Evolutionary conservation across 2,113 vertebrate species (phyloP).

Genomic region (Neodon shergylaensis): DNA sequence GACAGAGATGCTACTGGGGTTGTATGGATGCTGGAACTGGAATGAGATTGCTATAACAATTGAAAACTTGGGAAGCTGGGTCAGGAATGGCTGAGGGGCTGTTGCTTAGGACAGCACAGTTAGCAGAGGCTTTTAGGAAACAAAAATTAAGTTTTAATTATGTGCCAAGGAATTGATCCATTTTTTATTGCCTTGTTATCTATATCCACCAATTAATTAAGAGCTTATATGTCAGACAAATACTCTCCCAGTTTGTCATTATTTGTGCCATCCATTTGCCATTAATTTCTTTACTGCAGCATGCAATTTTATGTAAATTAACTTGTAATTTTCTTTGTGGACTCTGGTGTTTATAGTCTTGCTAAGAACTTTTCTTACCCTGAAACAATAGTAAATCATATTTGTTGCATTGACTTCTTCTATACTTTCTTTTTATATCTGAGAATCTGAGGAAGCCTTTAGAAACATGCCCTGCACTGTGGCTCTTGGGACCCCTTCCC

Average conservation of each 20-base stretch:
- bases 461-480: neutral
- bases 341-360: neutral
- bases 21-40: neutral
- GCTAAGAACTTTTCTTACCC: neutral
- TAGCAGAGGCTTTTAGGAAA: neutral
- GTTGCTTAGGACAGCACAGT: neutral
- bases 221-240: neutral
- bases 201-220: neutral
- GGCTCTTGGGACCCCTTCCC: neutral
- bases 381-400: neutral
- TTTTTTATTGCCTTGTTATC: neutral
- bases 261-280: neutral
- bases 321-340: slow-evolving; percentile 28
- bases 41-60: neutral
- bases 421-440: neutral
- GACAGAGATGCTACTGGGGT: neutral
- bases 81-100: neutral
- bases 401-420: neutral
- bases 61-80: neutral
- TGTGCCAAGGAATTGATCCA: neutral
- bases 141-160: slow-evolving; percentile 20
- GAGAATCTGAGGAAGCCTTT: neutral
- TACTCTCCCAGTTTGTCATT: neutral
- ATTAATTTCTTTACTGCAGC: neutral
- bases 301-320: slow-evolving; percentile 25